These are phyloP conservation scores for Trachythela sp. DNA, from an alignment of 64 coral and sea anemone species.

Conservation along the genomic window DNA sequence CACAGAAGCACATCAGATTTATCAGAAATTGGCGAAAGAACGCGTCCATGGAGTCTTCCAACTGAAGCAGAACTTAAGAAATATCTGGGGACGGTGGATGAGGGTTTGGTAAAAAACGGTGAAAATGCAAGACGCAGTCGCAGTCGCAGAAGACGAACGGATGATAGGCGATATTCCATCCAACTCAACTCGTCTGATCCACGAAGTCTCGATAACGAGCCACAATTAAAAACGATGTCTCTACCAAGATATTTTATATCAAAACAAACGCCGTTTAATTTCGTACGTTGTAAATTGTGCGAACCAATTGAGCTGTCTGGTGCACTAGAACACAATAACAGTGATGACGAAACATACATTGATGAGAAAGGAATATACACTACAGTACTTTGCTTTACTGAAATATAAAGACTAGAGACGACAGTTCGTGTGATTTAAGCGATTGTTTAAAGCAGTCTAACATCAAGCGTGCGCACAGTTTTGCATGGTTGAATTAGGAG, in stretches of 20 bases:
- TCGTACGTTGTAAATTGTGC: not conserved
- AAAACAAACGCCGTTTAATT: not conserved
- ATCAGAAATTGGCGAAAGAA: not conserved
- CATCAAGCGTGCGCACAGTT: too few relatives aligned
- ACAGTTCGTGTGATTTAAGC: too few relatives aligned
- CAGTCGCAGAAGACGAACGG: not conserved
- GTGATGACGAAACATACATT: constrained; percentile 14
- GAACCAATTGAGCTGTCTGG: not conserved
- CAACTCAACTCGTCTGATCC: not conserved
- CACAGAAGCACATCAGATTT: not conserved
- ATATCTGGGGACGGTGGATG: not conserved
- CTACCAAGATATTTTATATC: not conserved
- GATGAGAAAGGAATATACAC: constrained; percentile 16
- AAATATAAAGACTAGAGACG: not conserved
- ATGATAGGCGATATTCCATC: not conserved
- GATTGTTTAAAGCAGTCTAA: too few relatives aligned
- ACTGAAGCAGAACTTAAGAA: not conserved
- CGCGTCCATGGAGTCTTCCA: not conserved
- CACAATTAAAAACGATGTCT: not conserved
- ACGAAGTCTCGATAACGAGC: not conserved
- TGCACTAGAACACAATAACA: not conserved
- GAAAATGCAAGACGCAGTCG: not conserved
- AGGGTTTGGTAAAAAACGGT: not conserved
- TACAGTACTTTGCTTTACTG: constrained; percentile 8
- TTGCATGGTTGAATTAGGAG: too few relatives aligned